Conservation (phyloP, 2,113 vertebrate genomes). For the Calypte anna region DNA sequence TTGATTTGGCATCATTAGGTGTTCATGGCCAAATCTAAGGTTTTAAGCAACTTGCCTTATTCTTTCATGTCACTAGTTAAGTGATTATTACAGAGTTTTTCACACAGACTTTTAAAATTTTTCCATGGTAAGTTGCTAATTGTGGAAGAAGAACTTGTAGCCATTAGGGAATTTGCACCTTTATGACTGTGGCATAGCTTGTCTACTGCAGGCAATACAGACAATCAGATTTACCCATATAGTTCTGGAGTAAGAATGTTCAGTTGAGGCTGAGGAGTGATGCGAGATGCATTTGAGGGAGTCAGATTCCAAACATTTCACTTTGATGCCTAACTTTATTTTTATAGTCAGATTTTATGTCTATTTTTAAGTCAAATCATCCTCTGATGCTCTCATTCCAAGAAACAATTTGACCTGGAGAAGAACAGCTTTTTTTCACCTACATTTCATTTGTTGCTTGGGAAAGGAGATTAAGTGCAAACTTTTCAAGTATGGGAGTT, state of each 20-base stretch:
- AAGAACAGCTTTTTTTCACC: neutral
- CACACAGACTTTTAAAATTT: neutral
- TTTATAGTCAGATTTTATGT: neutral
- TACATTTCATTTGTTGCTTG: conserved; percentile 1
- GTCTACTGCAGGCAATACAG: neutral
- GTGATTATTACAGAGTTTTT: neutral
- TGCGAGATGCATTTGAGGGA: neutral
- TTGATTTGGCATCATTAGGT: neutral
- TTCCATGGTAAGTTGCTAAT: neutral
- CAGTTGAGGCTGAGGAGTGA: neutral
- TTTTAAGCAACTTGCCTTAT: neutral
- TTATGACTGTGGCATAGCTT: neutral
- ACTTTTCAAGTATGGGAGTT: neutral
- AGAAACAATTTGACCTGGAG: neutral
- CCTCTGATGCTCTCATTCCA: neutral
- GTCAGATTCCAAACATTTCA: neutral
- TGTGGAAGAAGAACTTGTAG: neutral
- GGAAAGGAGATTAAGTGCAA: neutral
- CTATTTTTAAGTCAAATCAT: neutral
- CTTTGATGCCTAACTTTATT: neutral
- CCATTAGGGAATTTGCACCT: neutral
- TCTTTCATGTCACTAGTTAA: neutral
- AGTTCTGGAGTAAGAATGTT: neutral
- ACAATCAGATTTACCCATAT: neutral
- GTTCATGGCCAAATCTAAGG: neutral